A percentile compares a stretch with the other conserved stretches of the same genome.
phyloP scores from a whole-genome alignment of 2,113 vertebrate species.

The Dicrurus megarhynchus region DNA sequence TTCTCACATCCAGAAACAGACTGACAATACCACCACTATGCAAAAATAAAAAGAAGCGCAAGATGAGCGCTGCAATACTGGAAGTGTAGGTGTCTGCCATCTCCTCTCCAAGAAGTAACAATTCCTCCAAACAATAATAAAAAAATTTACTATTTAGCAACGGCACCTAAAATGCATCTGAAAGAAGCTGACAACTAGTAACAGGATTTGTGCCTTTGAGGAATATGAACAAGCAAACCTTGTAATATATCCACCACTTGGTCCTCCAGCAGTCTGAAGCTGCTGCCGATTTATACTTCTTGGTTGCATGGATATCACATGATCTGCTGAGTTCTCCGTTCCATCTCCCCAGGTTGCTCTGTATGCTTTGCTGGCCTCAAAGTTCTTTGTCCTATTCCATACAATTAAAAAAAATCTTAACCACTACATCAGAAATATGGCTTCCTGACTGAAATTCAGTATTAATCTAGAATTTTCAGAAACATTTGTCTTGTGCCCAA shows the following conservation, averaged over 20 bases:
- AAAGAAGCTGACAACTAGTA: neutral
- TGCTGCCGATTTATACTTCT: constrained; percentile 72
- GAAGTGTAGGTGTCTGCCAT: neutral
- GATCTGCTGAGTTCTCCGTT: constrained; percentile 60
- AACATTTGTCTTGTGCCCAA: neutral
- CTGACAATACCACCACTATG: neutral
- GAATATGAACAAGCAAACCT: constrained; percentile 56
- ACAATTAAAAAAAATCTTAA: neutral
- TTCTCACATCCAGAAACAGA: neutral
- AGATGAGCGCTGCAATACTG: neutral
- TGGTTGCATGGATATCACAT: constrained; percentile 85
- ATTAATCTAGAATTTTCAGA: neutral
- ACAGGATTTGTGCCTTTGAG: neutral
- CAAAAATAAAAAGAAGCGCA: neutral
- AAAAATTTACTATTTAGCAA: neutral
- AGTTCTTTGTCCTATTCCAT: constrained; percentile 79
- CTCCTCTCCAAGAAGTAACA: neutral
- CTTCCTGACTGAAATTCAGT: neutral
- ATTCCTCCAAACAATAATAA: neutral
- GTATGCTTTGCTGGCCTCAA: constrained; percentile 85
- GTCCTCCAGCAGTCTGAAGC: constrained; percentile 53
- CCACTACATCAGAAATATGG: neutral
- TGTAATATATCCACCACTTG: constrained; percentile 81
- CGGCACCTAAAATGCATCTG: neutral
- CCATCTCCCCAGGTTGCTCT: constrained; percentile 86